A percentile compares a stretch with the other conserved stretches of the same genome.
Evolutionary conservation across 2,797 vertebrate species (phyloP).

Genomic region (Tarsius wallacei): DNA sequence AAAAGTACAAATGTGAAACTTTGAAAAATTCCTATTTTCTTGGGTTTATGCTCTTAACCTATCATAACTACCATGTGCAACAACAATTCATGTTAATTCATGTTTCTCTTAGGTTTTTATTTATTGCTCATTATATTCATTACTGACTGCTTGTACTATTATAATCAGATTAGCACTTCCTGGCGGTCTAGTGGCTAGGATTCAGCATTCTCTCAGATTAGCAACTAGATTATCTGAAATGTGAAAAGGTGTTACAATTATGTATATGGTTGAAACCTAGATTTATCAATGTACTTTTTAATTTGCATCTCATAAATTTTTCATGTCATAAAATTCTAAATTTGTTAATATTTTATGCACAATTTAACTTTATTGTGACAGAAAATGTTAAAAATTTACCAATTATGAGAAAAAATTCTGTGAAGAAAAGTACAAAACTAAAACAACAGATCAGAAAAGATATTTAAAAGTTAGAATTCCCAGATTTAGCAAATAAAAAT

Average conservation of each 20-base stretch:
- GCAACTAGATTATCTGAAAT: neutral
- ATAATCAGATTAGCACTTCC: neutral
- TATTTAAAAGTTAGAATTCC: neutral
- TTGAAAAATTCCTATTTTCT: constrained; percentile 29
- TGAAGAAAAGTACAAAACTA: constrained; percentile 38
- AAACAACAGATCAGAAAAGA: constrained; percentile 35
- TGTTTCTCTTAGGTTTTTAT: neutral
- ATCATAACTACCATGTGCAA: neutral
- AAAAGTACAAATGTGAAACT: neutral
- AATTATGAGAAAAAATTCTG: constrained; percentile 52
- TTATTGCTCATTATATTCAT: constrained; percentile 18
- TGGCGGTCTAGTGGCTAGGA: no score
- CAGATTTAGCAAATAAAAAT: constrained; percentile 41
- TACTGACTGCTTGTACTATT: neutral
- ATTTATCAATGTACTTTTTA: neutral
- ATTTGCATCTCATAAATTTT: neutral
- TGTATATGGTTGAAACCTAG: neutral
- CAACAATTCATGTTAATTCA: neutral
- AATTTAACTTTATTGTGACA: constrained; percentile 9
- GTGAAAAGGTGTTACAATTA: neutral
- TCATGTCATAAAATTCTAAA: neutral
- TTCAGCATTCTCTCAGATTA: no score
- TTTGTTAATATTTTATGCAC: constrained; percentile 3
- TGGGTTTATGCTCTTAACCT: neutral
- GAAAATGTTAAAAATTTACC: neutral